Evolutionary conservation across 2,113 vertebrate species (phyloP), one percentile per base, ranked within the genome.

Genomic region (Carettochelys insculpta): DNA sequence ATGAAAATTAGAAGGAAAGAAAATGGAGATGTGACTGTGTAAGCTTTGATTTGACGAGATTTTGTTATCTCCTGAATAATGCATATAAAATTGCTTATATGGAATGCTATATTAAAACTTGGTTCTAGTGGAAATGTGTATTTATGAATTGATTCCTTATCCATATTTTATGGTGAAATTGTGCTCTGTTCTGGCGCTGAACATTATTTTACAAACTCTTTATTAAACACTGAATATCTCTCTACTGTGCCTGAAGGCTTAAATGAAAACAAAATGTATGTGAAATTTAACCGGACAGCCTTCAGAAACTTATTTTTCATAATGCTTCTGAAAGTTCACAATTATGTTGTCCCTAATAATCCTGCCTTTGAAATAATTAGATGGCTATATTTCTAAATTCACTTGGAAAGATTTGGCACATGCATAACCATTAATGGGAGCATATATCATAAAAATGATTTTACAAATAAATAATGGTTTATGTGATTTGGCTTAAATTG

Each of bases 1-100:
- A 82, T 20, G 38, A 92, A 93, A 95, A 94, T 95, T 88, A 91
- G 91, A 92, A 83, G 89, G 93, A 93, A 94, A 87, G 84, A 87
- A 96, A 97, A 34, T 97, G 96, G 97, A 98, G 97, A 97, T 97
- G 97, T 97, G 94, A 94, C 89, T 48, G 31, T 61, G 86, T 12
- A 48, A 88, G 71, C 83, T 73, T 94, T 85, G 89, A 96, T 94
- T 92, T 91, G 93, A 96, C 94, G 91, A 76, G 89, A 88, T 94
- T 95, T 92, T 87, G 48, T 94, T 95, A 94, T 96, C 96, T 96
- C 43, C 85, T 96, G 94, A 96, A 96, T 95, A 96, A 93, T 90
- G 88, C 93, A 92, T 82, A 85, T 87, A 89, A 90, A 75, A 95
- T 95, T 53, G 75, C 47, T 79, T 78, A 96, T 83, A 90, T 86